Percentiles rank a stretch among this genome's conserved stretches.
These are phyloP conservation scores for Callospermophilus lateralis DNA, from an alignment of 2,113 vertebrate genomes.

Conservation along the genomic window DNA sequence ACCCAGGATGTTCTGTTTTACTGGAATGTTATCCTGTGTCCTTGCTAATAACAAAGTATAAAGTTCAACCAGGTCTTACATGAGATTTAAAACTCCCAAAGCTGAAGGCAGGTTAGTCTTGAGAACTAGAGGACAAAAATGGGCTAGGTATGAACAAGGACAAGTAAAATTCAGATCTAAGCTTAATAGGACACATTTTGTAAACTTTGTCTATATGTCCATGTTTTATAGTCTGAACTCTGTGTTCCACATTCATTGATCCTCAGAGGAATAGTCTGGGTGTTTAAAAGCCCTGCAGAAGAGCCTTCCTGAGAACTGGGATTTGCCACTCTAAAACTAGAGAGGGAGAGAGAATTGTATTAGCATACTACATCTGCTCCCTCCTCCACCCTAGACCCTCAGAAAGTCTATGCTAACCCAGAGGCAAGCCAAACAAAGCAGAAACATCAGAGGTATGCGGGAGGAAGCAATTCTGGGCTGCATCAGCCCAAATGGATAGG, in stretches of 20 bases:
- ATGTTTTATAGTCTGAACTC: constrained; percentile 79
- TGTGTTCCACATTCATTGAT: constrained; percentile 83
- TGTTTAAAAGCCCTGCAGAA: constrained; percentile 71
- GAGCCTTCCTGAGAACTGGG: constrained; percentile 68
- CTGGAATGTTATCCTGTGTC: not conserved
- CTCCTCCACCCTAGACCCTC: not conserved
- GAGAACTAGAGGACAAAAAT: constrained; percentile 66
- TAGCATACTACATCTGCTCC: constrained; percentile 60
- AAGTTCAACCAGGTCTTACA: not conserved
- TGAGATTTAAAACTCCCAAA: not conserved
- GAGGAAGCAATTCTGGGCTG: constrained; percentile 26
- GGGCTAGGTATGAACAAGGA: not conserved
- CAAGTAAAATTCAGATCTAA: constrained; percentile 57
- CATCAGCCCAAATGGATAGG: not conserved
- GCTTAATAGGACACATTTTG: constrained; percentile 73
- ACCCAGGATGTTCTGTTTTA: not conserved
- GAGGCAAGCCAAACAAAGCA: constrained; percentile 38
- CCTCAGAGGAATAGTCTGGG: constrained; percentile 77
- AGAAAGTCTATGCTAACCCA: constrained; percentile 53
- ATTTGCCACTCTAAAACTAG: constrained; percentile 58
- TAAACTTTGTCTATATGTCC: constrained; percentile 77
- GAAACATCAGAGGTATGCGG: not conserved
- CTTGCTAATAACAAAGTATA: not conserved
- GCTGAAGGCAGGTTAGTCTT: not conserved
- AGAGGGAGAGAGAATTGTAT: not conserved